Percentiles rank a stretch among this genome's conserved stretches.
Conservation (phyloP, 1,140 invertebrate genomes). For the Ips nitidus region DNA sequence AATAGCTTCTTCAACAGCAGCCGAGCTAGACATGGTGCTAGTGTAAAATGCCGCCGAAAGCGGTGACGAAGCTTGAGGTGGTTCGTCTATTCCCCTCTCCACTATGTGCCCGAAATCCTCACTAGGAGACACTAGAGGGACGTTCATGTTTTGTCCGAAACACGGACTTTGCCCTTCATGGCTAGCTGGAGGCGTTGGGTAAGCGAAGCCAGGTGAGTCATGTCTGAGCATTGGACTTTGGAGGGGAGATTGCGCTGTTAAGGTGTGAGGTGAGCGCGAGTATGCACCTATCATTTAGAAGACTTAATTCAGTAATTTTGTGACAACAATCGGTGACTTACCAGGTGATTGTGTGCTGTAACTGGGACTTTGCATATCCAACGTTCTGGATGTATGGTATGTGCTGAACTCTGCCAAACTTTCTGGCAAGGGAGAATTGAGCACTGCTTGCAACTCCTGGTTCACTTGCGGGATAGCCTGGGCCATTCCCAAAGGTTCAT, state of each 20-base stretch:
- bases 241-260: constrained; percentile 58
- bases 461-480: constrained; percentile 69
- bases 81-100: constrained; percentile 58
- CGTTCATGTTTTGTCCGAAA: constrained; percentile 52
- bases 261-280: constrained; percentile 53
- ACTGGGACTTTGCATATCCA: constrained; percentile 52
- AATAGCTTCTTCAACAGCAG: constrained; percentile 78
- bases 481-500: constrained; percentile 46
- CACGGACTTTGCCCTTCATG: constrained; percentile 73
- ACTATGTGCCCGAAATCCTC: constrained; percentile 54
- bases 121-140: constrained; percentile 53
- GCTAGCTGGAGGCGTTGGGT: constrained; percentile 80
- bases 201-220: constrained; percentile 69
- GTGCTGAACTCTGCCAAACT: constrained; percentile 80
- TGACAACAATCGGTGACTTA: too few species aligned
- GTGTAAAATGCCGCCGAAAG: constrained; percentile 80
- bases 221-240: constrained; percentile 65
- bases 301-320: too few species aligned
- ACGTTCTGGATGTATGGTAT: constrained; percentile 61
- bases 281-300: constrained; percentile 37
- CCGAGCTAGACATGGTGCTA: constrained; percentile 81
- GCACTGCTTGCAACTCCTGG: constrained; percentile 69
- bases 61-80: constrained; percentile 67
- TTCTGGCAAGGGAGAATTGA: constrained; percentile 75
- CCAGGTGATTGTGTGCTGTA: constrained; percentile 52